phyloP scores from a whole-genome alignment of 2,888 invertebrate species.

The Agrochola litura region DNA sequence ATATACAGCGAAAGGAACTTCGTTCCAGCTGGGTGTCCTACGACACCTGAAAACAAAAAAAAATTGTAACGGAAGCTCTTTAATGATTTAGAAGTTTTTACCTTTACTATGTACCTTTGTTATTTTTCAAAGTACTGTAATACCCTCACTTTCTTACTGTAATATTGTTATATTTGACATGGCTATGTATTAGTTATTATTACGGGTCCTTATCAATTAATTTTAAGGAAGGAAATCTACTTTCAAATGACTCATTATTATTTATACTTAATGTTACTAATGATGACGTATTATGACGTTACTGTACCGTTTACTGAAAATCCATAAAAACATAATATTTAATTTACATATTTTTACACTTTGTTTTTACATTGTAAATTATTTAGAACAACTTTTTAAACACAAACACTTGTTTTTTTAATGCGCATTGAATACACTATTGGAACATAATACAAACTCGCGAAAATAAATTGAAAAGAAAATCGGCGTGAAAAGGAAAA shows the following conservation, averaged over 20 bases:
- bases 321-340: conserved; percentile 25
- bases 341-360: conserved; percentile 37
- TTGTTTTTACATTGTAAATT: conserved; percentile 45
- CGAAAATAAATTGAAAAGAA: conserved; percentile 48
- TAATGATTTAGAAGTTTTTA: neutral
- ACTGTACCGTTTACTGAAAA: conserved; percentile 46
- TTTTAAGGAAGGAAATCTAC: conserved; percentile 18
- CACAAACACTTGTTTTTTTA: conserved; percentile 39
- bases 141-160: neutral
- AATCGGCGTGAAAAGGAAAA: conserved; percentile 65
- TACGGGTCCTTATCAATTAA: neutral
- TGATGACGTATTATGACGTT: neutral
- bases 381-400: conserved; percentile 4
- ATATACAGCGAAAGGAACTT: neutral
- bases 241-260: neutral
- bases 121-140: neutral
- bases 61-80: neutral
- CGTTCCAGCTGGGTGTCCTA: no score
- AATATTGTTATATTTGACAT: neutral
- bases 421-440: conserved; percentile 10
- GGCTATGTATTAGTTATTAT: neutral
- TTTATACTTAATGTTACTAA: neutral
- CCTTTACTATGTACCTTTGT: neutral
- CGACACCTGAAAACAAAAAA: no score
- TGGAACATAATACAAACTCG: conserved; percentile 41